These are phyloP conservation scores for Thysanoteuthis rhombus DNA, from an alignment of 2,888 invertebrate genomes.

Conservation along the genomic window DNA sequence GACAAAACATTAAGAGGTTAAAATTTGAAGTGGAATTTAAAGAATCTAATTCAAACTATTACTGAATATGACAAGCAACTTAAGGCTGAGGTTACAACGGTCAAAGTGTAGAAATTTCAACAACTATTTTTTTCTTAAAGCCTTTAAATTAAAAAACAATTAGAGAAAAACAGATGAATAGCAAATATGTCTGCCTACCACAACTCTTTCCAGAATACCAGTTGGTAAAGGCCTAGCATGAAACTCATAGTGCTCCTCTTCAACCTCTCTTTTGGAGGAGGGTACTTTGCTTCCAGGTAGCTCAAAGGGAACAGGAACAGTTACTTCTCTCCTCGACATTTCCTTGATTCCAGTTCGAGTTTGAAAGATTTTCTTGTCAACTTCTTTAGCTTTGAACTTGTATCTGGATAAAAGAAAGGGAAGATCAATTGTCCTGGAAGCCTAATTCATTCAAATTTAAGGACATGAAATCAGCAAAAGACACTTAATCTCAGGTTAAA, in stretches of 20 bases:
- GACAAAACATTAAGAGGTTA: too few relatives aligned
- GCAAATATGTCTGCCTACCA: constrained; percentile 46
- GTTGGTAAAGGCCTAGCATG: constrained; percentile 78
- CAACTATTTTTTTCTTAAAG: too few relatives aligned
- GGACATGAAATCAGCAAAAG: too few relatives aligned
- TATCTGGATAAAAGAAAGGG: constrained; percentile 64
- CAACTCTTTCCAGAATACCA: constrained; percentile 57
- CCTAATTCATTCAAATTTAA: too few relatives aligned
- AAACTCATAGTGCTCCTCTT: constrained; percentile 74
- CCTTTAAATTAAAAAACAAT: too few relatives aligned
- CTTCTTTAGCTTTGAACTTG: constrained; percentile 77
- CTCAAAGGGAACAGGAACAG: constrained; percentile 74
- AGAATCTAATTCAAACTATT: too few relatives aligned
- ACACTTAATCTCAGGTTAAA: too few relatives aligned
- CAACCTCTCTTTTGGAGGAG: constrained; percentile 40
- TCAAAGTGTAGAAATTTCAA: too few relatives aligned
- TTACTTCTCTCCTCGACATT: constrained; percentile 72
- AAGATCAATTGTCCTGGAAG: not conserved
- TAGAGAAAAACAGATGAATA: not conserved
- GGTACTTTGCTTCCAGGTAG: constrained; percentile 44
- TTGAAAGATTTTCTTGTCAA: constrained; percentile 74
- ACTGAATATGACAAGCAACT: too few relatives aligned
- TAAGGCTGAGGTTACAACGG: too few relatives aligned
- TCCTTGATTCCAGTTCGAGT: constrained; percentile 68
- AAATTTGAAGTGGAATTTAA: too few relatives aligned